A percentile compares a stretch with the other conserved stretches of the same genome.
Evolutionary conservation across 2,888 invertebrate genomes (phyloP).

Genomic region (Branchipolynoe longqiensis): DNA sequence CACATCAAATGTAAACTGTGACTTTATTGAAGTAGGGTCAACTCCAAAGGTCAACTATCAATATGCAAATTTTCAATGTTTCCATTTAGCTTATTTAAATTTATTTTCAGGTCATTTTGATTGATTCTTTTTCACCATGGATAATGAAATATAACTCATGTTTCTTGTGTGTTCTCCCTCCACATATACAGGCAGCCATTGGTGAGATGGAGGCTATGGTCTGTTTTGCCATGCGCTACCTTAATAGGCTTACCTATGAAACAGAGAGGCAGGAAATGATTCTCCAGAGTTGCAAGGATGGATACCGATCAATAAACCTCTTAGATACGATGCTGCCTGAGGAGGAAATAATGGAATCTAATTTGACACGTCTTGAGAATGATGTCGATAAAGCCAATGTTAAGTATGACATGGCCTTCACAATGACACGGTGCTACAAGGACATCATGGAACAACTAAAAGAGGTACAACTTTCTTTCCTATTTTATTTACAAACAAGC

Average conservation of each 20-base stretch:
- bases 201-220: conserved; percentile 73
- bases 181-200: conserved; percentile 72
- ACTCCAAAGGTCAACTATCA: too few relatives aligned
- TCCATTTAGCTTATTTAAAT: too few relatives aligned
- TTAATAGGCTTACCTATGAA: conserved; percentile 70
- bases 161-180: too few relatives aligned
- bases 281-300: conserved; percentile 66
- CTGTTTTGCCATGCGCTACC: conserved; percentile 70
- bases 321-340: too few relatives aligned
- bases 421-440: conserved; percentile 72
- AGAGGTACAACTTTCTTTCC: conserved; percentile 66
- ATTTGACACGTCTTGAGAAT: conserved; percentile 70
- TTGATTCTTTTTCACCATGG: too few relatives aligned
- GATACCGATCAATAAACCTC: too few relatives aligned
- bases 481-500: too few relatives aligned
- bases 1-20: too few relatives aligned
- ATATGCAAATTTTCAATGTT: too few relatives aligned
- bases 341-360: not conserved
- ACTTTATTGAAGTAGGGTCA: too few relatives aligned
- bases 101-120: too few relatives aligned
- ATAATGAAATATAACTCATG: too few relatives aligned
- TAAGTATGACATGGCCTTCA: conserved; percentile 72
- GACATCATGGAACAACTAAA: conserved; percentile 71
- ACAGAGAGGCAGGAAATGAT: conserved; percentile 66
- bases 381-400: conserved; percentile 75